Evolutionary conservation across 2,113 vertebrate species (phyloP).

Genomic region (Elephantulus edwardii): DNA sequence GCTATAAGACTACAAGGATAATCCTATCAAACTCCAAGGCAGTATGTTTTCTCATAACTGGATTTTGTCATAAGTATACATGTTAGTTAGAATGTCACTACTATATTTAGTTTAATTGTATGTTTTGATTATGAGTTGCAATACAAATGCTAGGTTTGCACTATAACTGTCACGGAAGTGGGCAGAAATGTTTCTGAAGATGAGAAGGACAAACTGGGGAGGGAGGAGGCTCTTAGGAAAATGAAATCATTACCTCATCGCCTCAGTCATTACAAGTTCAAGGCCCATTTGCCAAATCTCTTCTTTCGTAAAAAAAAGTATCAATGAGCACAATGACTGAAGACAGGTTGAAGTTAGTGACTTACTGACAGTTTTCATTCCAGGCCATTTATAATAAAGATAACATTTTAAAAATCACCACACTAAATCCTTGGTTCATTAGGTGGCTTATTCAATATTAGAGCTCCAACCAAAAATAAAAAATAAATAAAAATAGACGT

Average conservation of each 20-base stretch:
- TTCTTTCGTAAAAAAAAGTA: not conserved
- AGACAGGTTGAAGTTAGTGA: too few species aligned
- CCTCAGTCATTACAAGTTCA: not conserved
- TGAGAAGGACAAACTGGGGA: not conserved
- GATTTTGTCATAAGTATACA: slow-evolving; percentile 58
- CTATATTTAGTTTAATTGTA: slow-evolving; percentile 61
- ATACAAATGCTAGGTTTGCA: slow-evolving; percentile 49
- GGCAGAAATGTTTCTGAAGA: slow-evolving; percentile 11
- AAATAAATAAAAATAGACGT: not conserved
- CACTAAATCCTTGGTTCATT: not conserved
- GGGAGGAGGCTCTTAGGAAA: not conserved
- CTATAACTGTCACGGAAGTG: slow-evolving; percentile 24
- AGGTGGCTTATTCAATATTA: not conserved
- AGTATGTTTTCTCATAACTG: slow-evolving; percentile 47
- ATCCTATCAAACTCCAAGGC: slow-evolving; percentile 32
- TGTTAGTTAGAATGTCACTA: slow-evolving; percentile 54
- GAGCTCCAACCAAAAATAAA: not conserved
- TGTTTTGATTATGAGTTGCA: slow-evolving; percentile 52
- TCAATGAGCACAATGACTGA: not conserved
- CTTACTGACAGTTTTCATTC: not conserved
- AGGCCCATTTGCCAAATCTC: not conserved
- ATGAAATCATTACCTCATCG: not conserved
- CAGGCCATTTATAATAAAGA: not conserved
- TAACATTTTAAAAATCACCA: not conserved
- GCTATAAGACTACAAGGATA: slow-evolving; percentile 20